Conservation (phyloP, 2,113 vertebrate genomes). For the Dicerorhinus sumatrensis region DNA sequence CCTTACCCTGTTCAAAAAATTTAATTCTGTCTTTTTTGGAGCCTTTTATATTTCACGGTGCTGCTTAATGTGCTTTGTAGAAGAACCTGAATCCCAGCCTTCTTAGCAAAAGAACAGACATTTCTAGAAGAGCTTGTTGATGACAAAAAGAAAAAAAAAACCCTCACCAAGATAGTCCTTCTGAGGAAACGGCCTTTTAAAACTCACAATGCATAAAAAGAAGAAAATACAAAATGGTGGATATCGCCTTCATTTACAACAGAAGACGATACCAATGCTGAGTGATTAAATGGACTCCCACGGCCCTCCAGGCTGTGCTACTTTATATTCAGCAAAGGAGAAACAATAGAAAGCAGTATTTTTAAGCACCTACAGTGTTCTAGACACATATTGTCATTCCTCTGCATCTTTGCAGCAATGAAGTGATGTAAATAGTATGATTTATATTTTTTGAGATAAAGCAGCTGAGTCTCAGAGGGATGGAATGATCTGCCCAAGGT, state of each 20-base stretch:
- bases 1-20: no score
- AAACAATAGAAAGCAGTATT: no score
- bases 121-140: not conserved
- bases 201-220: not conserved
- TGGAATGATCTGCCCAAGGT: no score
- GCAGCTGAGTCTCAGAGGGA: no score
- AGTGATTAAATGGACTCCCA: accelerated
- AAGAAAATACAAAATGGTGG: not conserved
- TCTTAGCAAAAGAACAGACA: not conserved
- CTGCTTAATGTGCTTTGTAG: not conserved
- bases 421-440: no score
- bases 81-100: not conserved
- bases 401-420: no score
- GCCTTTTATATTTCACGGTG: no score
- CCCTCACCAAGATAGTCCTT: not conserved
- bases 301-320: no score
- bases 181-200: not conserved
- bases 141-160: not conserved
- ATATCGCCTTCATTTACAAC: not conserved
- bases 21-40: not conserved
- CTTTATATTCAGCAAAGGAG: not conserved
- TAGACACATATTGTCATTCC: not conserved
- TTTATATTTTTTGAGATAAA: not conserved
- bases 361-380: no score
- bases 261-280: not conserved